Evolutionary conservation across 2,888 invertebrate species (phyloP).

Genomic region (Mythimna pallens): DNA sequence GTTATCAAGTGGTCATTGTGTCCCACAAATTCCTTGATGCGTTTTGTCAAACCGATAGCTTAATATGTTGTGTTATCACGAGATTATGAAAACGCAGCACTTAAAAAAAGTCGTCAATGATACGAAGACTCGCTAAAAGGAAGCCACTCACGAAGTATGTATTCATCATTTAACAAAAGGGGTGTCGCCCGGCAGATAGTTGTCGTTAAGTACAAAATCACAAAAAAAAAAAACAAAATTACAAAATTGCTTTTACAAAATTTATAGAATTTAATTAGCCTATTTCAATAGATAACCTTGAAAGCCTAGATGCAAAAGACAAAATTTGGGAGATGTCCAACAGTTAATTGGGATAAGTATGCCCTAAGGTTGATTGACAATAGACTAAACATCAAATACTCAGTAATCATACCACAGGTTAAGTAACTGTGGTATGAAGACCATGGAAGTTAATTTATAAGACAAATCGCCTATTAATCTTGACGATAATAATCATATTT

Average conservation of each 20-base stretch:
- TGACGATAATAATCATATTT: slow-evolving; percentile 44
- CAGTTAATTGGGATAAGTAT: not conserved
- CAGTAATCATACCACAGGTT: slow-evolving; percentile 1
- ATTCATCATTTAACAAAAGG: too few relatives aligned
- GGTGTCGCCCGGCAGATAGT: too few relatives aligned
- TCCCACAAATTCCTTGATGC: too few relatives aligned
- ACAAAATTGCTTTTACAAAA: not conserved
- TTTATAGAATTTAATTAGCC: not conserved
- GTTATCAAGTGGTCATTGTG: too few relatives aligned
- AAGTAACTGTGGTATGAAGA: slow-evolving; percentile 20
- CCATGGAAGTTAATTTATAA: slow-evolving; percentile 19
- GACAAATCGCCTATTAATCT: slow-evolving; percentile 38
- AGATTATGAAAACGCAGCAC: too few relatives aligned
- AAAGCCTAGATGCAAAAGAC: not conserved
- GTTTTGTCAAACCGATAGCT: too few relatives aligned
- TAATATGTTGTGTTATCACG: too few relatives aligned
- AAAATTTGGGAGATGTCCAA: not conserved
- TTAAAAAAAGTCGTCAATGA: too few relatives aligned
- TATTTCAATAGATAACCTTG: not conserved
- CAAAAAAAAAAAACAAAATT: too few relatives aligned
- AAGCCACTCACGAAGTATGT: too few relatives aligned
- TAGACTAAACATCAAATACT: not conserved
- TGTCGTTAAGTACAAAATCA: too few relatives aligned
- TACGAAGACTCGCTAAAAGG: too few relatives aligned
- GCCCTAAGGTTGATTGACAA: slow-evolving; percentile 16